Conservation (phyloP, 2,888 invertebrate species). For the Heliconius hortense region DNA sequence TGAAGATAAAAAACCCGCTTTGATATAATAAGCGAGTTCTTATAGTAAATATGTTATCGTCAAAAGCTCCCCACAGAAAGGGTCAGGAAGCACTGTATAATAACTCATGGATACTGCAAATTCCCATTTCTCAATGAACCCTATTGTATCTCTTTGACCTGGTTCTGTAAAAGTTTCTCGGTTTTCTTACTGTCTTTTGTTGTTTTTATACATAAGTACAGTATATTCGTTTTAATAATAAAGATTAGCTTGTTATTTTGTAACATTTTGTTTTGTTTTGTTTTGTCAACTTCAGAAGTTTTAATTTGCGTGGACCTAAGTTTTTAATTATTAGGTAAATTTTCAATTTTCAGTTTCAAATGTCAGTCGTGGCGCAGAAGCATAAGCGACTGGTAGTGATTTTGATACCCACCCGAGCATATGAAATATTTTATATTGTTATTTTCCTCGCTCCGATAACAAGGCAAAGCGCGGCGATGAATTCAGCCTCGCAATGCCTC, state of each 20-base stretch:
- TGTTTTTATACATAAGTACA: neutral
- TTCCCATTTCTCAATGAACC: neutral
- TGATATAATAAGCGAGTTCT: no score
- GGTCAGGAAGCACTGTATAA: conserved; percentile 6
- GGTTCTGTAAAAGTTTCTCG: conserved; percentile 3
- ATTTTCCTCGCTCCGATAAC: no score
- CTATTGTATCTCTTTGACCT: conserved; percentile 10
- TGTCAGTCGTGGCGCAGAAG: neutral
- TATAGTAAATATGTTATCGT: neutral
- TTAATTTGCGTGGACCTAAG: neutral
- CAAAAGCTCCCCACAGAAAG: neutral
- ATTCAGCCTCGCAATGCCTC: neutral
- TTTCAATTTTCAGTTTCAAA: neutral
- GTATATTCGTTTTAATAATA: neutral
- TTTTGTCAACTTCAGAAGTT: neutral
- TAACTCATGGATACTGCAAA: neutral
- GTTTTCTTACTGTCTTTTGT: conserved; percentile 7
- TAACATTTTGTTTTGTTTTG: neutral
- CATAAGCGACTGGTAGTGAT: neutral
- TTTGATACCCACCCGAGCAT: no score
- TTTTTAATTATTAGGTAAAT: neutral
- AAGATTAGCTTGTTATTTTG: neutral
- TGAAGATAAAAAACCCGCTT: no score
- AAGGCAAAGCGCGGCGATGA: neutral
- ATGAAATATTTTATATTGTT: no score